phyloP scores from a whole-genome alignment of 2,113 vertebrate genomes.

The Felis catus region F.catus_Fca126_mat1.0 CM031414.1:61317501-61318000 shows the following conservation, averaged over 20 bases:
- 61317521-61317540: no score
- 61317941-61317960: neutral
- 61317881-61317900: slow-evolving; percentile 8
- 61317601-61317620: no score
- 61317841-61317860: neutral
- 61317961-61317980: neutral
- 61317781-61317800: neutral
- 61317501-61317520: no score
- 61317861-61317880: neutral
- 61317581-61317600: no score
- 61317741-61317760: neutral
- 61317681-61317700: no score
- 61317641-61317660: no score
- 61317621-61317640: no score
- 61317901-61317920: neutral
- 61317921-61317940: neutral
- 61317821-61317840: neutral
- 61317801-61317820: neutral
- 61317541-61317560: no score
- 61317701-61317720: neutral
- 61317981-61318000: neutral
- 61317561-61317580: no score
- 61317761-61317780: neutral
- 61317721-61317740: neutral
- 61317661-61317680: no score